These are phyloP conservation scores for Stenodema calcarata DNA, from an alignment of 2,888 invertebrate genomes.

Conservation along the genomic window DNA sequence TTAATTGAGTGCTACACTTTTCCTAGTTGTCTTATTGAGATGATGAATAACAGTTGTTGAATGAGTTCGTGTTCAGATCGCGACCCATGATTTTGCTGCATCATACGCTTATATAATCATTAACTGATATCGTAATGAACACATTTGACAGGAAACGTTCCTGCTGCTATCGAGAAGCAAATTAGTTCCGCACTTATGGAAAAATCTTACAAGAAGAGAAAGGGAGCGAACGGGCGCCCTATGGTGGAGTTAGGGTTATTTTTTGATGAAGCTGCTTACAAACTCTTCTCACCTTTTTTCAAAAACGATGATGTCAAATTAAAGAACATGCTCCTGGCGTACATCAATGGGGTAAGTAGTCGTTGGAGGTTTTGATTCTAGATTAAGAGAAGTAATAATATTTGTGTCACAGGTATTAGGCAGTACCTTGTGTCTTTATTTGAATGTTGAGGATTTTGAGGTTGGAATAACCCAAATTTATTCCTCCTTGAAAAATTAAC, in stretches of 20 bases:
- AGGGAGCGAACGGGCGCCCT: constrained; percentile 60
- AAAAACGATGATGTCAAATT: constrained; percentile 71
- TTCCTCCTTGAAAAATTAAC: too few species aligned
- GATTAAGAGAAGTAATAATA: too few species aligned
- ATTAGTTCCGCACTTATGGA: background rate
- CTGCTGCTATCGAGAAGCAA: constrained; percentile 12
- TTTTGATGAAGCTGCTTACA: constrained; percentile 76
- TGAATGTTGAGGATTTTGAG: too few species aligned
- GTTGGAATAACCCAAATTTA: too few species aligned
- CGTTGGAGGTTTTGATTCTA: background rate
- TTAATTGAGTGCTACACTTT: background rate
- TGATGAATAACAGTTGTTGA: background rate
- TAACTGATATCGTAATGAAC: too few species aligned
- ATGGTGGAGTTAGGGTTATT: constrained; percentile 77
- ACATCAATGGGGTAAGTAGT: constrained; percentile 73
- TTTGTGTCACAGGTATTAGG: too few species aligned
- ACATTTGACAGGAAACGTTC: background rate
- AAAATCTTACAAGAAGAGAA: background rate
- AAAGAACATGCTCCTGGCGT: constrained; percentile 78
- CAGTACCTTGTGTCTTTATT: too few species aligned
- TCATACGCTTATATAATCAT: too few species aligned
- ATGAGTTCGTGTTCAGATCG: background rate
- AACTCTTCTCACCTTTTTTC: constrained; percentile 73
- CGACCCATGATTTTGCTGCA: background rate
- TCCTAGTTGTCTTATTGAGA: too few species aligned